These are phyloP conservation scores for Salticus scenicus DNA, from an alignment of 2,888 invertebrate species.

Conservation along the genomic window DNA sequence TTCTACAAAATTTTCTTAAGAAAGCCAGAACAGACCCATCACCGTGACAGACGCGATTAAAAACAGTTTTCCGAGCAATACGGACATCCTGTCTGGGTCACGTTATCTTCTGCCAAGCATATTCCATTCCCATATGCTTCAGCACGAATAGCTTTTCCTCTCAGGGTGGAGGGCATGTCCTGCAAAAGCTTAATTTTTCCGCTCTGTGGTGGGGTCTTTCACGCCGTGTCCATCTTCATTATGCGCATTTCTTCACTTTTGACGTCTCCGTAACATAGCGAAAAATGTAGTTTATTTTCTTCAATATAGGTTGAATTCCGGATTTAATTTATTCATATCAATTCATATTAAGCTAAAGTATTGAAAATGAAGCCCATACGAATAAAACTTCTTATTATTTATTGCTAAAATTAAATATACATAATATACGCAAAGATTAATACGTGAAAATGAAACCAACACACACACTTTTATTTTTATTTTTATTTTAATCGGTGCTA, in stretches of 20 bases:
- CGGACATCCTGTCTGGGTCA: conserved; percentile 61
- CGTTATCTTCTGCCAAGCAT: conserved; percentile 17
- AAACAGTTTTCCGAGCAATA: conserved; percentile 39
- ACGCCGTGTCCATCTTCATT: conserved; percentile 55
- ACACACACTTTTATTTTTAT: no score
- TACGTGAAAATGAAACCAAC: no score
- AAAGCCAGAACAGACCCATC: conserved; percentile 12
- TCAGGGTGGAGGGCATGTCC: conserved; percentile 23
- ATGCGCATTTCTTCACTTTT: conserved; percentile 10
- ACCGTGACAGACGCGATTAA: conserved; percentile 48
- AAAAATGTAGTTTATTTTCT: background rate
- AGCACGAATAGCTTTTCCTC: conserved; percentile 26
- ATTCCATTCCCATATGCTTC: conserved; percentile 50
- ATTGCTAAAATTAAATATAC: no score
- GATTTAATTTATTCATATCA: no score
- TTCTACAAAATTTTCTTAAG: background rate
- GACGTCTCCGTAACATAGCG: background rate
- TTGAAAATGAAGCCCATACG: no score
- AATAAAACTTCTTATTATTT: no score
- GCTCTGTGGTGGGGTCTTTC: conserved; percentile 21
- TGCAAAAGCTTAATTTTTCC: conserved; percentile 32
- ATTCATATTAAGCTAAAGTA: no score
- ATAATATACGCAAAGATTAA: no score
- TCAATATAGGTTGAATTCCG: background rate
- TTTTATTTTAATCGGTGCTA: no score